Percentiles rank a stretch among this genome's conserved stretches.
These are phyloP conservation scores for Hartigia nigra DNA, from an alignment of 2,888 invertebrate species.

Conservation along the genomic window DNA sequence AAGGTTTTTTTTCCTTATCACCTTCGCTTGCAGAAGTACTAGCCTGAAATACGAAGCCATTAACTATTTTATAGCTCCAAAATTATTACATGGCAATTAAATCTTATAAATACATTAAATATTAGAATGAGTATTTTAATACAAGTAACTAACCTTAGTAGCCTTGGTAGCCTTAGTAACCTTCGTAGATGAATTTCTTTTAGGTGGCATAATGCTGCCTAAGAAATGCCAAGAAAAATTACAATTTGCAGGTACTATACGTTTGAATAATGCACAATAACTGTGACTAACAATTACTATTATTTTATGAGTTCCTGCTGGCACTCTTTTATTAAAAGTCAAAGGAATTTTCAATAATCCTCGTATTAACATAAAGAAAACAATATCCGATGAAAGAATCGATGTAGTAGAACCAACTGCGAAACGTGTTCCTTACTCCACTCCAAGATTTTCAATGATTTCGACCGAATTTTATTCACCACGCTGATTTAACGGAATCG, in stretches of 20 bases:
- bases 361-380: neutral
- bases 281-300: too few relatives aligned
- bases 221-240: neutral
- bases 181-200: neutral
- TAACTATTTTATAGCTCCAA: neutral
- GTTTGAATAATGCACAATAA: neutral
- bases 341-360: neutral
- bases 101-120: neutral
- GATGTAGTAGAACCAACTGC: neutral
- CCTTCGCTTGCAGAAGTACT: neutral
- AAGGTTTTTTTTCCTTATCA: neutral
- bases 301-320: neutral
- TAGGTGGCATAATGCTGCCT: neutral
- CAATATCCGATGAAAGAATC: neutral
- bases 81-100: neutral
- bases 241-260: neutral
- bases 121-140: neutral
- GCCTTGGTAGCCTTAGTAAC: neutral
- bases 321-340: neutral
- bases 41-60: neutral
- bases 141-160: neutral
- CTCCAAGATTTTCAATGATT: neutral
- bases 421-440: neutral
- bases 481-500: neutral
- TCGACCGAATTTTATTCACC: too few relatives aligned